Base-by-base conservation (phyloP, 1,140 invertebrate genomes). In the Ceratina australensis region DNA sequence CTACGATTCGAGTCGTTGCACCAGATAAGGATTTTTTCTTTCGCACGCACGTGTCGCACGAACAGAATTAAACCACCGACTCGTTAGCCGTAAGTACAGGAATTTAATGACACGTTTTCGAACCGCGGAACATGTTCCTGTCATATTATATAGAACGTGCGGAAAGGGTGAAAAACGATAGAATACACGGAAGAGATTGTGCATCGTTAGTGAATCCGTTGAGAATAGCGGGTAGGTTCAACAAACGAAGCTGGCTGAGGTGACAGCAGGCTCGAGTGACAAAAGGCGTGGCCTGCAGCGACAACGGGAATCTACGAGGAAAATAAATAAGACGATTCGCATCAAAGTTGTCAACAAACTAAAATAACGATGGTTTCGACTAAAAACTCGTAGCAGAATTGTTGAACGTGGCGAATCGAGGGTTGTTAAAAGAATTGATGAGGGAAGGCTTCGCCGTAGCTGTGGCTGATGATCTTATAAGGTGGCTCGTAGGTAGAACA, bases 401-500 rank as follows among this genome's bases (percentile, higher is more conserved):
- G 13, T 33, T 7, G 33, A 33, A 33, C 33, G 33, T 7, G 33
- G 47, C 50, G n/a, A 42, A 33, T 63, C 49, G 54, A 33, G 22
- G 54, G 33, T 5, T 10, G 0, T 54, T 54, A 54, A 54, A n/a
- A 69, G 67, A 28, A 54, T 75, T 24, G 54, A 83, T 59, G 57
- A 82, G 59, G 68, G 65, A 20, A 71, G 79, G 65, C 50, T 59
- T 59, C 24, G 72, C 33, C 24, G 12, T 26, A 20, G 54, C 15
- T 54, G 12, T 16, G 60, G 20, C 49, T 57, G 59, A 83, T 68
- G 59, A 69, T 71, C 59, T 65, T 64, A 78, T 68, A 79, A 69
- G 80, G 77, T 42, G 67, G 16, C 74, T 76, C 73, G 50, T 57
- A 47, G 60, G 76, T 79, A 78, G 69, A 59, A 42, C 57, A 80